Evolutionary conservation across 2,888 invertebrate species (phyloP).

Genomic region (Rhagium mordax): DNA sequence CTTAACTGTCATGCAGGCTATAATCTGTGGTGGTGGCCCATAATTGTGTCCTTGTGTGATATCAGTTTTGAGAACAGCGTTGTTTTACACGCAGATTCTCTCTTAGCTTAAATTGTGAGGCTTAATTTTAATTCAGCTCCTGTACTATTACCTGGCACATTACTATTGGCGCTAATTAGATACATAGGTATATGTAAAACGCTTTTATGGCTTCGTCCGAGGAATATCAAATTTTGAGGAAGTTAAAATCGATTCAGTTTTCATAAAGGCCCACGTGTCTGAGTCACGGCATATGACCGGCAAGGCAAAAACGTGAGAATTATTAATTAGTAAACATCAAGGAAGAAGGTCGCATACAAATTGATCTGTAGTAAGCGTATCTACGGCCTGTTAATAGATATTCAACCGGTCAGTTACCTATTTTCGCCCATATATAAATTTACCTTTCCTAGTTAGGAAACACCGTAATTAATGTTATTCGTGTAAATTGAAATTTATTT

Average conservation of each 20-base stretch:
- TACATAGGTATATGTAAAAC: not conserved
- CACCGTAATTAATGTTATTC: not conserved
- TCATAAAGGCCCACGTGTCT: not conserved
- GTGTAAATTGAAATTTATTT: no score
- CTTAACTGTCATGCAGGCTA: no score
- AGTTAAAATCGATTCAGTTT: not conserved
- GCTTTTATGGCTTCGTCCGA: not conserved
- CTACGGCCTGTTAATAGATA: constrained; percentile 20
- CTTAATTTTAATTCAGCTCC: no score
- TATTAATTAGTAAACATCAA: constrained; percentile 23
- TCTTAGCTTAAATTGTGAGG: no score
- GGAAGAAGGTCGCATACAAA: constrained; percentile 24
- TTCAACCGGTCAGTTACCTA: constrained; percentile 27
- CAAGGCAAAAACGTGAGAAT: constrained; percentile 21
- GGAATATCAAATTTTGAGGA: not conserved
- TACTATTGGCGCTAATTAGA: not conserved
- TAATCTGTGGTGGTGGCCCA: no score
- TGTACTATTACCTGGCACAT: not conserved
- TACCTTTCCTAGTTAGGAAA: constrained; percentile 2
- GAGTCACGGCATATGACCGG: constrained; percentile 7
- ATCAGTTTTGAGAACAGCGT: no score
- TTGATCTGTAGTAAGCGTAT: constrained; percentile 11
- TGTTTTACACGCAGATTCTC: no score
- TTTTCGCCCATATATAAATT: not conserved
- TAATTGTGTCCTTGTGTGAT: no score